These are phyloP conservation scores for Bradypodion pumilum DNA, from an alignment of 2,797 vertebrate species.

Conservation along the genomic window DNA sequence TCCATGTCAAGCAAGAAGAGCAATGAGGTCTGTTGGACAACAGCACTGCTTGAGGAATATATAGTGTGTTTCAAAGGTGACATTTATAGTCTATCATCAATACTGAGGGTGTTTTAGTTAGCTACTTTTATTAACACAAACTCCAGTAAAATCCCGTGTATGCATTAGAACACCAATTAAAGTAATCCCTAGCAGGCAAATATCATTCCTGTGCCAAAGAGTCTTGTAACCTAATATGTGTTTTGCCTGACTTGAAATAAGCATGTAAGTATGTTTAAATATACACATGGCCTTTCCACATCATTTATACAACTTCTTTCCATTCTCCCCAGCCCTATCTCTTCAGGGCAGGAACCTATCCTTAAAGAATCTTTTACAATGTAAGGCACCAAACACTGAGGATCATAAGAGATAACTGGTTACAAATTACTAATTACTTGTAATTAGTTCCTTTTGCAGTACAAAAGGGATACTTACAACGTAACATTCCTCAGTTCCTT, in stretches of 20 bases:
- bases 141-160: slow-evolving; percentile 56
- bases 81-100: slow-evolving; percentile 56
- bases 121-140: slow-evolving; percentile 63
- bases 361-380: slow-evolving; percentile 38
- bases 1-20: neutral
- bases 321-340: neutral
- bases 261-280: neutral
- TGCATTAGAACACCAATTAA: slow-evolving; percentile 63
- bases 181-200: slow-evolving; percentile 21
- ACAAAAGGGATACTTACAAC: too few relatives aligned
- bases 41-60: slow-evolving; percentile 29
- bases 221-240: slow-evolving; percentile 30
- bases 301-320: neutral
- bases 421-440: too few relatives aligned
- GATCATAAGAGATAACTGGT: too few relatives aligned
- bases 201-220: slow-evolving; percentile 38
- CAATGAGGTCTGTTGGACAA: accelerated
- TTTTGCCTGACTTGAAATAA: slow-evolving; percentile 19
- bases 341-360: slow-evolving; percentile 16
- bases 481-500: too few relatives aligned
- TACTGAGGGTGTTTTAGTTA: slow-evolving; percentile 60
- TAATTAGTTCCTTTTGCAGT: too few relatives aligned
- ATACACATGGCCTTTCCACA: neutral
- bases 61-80: slow-evolving; percentile 47
- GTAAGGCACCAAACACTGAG: slow-evolving; percentile 45